Evolutionary conservation across 1,140 invertebrate species (phyloP), one percentile per base, ranked within the genome.

Genomic region (Copidosoma floridanum): DNA sequence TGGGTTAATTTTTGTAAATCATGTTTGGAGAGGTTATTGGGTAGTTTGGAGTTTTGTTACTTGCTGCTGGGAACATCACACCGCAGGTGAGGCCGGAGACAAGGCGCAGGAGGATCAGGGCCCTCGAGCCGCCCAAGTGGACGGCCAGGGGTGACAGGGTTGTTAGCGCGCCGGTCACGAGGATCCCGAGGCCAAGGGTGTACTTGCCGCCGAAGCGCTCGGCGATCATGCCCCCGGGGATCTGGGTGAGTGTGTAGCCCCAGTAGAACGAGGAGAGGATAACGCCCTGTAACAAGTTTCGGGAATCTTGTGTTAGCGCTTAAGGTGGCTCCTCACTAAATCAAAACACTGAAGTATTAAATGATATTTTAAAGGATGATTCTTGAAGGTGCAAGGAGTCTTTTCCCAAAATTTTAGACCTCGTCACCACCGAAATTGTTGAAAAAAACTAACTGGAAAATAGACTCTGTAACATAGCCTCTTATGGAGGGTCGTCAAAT

Each of bases 251-350:
- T 0, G 86, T 81, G 53, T 81, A 81, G 4, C 79, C 79, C 84
- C 84, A 87, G 64, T 87, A 90, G 62, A 89, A 89, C 4, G 88
- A 84, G n/a, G 83, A 84, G 1, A 89, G 68, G 23, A 86, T 79
- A 7, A 83, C 40, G 8, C 79, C 81, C 71, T 83, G 78, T 23
- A 69, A 23, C 0, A 35, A 35, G 14, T 8, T 14, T 6, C 6
- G 32, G 14, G 14, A 14, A 35, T 8, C 14, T 8, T 8, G 14
- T 35, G 32, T 35, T 35, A 35, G 7, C 32, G 3, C n/a, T n/a
- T n/a, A n/a, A n/a, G n/a, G n/a, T n/a, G n/a, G n/a, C n/a, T n/a
- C n/a, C n/a, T n/a, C n/a, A n/a, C n/a, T n/a, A n/a, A n/a, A n/a
- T n/a, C n/a, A n/a, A n/a, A n/a, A n/a, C n/a, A n/a, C n/a, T n/a